Conservation (phyloP, 2,888 invertebrate species). For the Acanthopleura granulata region DNA sequence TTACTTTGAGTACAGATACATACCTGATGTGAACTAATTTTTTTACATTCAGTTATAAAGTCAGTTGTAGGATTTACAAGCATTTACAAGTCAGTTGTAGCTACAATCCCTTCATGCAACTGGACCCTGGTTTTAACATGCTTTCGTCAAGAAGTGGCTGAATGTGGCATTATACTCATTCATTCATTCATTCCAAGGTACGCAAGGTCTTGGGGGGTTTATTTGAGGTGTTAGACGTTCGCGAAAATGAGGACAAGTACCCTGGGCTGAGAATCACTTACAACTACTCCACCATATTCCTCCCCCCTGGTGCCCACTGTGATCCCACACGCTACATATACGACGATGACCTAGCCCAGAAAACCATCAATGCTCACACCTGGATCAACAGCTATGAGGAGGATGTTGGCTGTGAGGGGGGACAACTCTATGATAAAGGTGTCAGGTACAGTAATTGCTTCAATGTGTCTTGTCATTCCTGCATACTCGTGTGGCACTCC, state of each 20-base stretch:
- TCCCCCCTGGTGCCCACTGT: conserved; percentile 69
- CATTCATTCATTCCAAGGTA: conserved; percentile 27
- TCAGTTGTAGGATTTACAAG: no score
- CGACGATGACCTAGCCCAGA: conserved; percentile 67
- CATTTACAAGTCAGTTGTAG: no score
- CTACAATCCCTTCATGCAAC: background rate
- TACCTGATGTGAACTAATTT: no score
- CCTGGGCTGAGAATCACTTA: conserved; percentile 67
- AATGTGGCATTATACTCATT: no score
- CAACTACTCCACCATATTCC: conserved; percentile 68
- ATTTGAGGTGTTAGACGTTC: conserved; percentile 63
- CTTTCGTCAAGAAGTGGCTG: no score
- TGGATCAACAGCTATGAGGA: conserved; percentile 66
- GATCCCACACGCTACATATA: conserved; percentile 69
- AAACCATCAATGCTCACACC: conserved; percentile 68
- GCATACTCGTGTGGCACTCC: no score
- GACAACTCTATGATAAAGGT: conserved; percentile 66
- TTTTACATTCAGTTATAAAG: no score
- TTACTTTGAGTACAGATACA: no score
- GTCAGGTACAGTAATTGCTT: conserved; percentile 57
- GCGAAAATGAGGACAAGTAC: conserved; percentile 54
- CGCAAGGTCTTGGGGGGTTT: conserved; percentile 50
- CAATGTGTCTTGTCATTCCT: background rate
- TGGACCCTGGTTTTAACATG: background rate
- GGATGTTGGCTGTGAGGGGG: conserved; percentile 61